These are phyloP conservation scores for Salvelinus sp. DNA, from an alignment of 2,113 vertebrate species.

Conservation along the genomic window DNA sequence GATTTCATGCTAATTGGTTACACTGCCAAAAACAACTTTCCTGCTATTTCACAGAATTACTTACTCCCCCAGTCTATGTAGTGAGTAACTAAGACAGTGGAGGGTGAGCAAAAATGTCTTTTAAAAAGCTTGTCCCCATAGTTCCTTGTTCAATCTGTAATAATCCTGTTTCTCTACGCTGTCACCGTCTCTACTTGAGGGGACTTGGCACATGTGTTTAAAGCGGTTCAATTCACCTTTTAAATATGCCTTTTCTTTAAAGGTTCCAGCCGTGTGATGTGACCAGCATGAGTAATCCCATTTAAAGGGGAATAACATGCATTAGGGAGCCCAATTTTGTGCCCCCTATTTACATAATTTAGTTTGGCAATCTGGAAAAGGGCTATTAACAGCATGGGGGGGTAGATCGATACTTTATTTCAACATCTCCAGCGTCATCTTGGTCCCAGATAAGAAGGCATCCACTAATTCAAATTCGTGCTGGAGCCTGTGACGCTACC, in stretches of 20 bases:
- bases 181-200: constrained; percentile 17
- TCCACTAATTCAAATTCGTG: constrained; percentile 63
- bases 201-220: constrained; percentile 38
- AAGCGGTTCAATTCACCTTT: constrained; percentile 63
- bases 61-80: not conserved
- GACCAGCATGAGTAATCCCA: constrained; percentile 72
- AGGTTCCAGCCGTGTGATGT: constrained; percentile 63
- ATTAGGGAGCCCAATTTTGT: constrained; percentile 61
- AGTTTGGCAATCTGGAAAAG: constrained; percentile 70
- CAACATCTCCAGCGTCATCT: constrained; percentile 55
- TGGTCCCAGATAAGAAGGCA: constrained; percentile 49
- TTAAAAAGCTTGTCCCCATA: constrained; percentile 8
- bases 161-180: constrained; percentile 16
- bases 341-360: constrained; percentile 70
- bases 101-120: not conserved
- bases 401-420: constrained; percentile 68
- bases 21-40: not conserved
- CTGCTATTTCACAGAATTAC: not conserved
- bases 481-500: constrained; percentile 58
- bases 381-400: constrained; percentile 61
- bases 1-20: not conserved
- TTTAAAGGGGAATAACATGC: constrained; percentile 69
- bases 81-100: not conserved
- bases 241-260: constrained; percentile 67
- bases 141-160: constrained; percentile 22